Evolutionary conservation across 2,113 vertebrate species (phyloP).

Genomic region (Pionites leucogaster): DNA sequence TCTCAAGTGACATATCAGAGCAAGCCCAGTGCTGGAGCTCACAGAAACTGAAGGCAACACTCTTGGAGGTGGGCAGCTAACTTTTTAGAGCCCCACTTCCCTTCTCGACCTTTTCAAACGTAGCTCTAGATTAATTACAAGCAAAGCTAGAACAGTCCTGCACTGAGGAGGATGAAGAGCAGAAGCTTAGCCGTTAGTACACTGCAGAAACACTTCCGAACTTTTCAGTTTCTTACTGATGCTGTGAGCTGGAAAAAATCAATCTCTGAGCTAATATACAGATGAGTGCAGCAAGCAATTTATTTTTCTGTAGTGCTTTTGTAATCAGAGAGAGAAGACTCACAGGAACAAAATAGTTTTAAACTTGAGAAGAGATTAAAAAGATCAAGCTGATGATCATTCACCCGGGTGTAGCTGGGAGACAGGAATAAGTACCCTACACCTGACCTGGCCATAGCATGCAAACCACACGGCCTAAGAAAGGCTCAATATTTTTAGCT

Average conservation of each 20-base stretch:
- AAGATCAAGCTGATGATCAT: background rate
- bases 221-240: background rate
- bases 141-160: background rate
- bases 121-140: background rate
- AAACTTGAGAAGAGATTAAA: background rate
- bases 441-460: background rate
- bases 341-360: background rate
- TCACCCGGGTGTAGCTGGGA: background rate
- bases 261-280: background rate
- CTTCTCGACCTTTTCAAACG: background rate
- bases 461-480: background rate
- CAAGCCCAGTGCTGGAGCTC: background rate
- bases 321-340: background rate
- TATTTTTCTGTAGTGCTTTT: background rate
- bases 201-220: background rate
- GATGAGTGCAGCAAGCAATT: background rate
- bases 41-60: background rate
- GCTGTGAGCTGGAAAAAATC: conserved; percentile 12
- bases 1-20: background rate
- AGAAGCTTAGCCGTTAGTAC: background rate
- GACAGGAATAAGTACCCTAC: background rate
- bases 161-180: background rate
- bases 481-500: background rate
- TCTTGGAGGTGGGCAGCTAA: background rate
- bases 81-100: background rate